Evolutionary conservation across 2,888 invertebrate species (phyloP).

Genomic region (Trachelus troglodyta): DNA sequence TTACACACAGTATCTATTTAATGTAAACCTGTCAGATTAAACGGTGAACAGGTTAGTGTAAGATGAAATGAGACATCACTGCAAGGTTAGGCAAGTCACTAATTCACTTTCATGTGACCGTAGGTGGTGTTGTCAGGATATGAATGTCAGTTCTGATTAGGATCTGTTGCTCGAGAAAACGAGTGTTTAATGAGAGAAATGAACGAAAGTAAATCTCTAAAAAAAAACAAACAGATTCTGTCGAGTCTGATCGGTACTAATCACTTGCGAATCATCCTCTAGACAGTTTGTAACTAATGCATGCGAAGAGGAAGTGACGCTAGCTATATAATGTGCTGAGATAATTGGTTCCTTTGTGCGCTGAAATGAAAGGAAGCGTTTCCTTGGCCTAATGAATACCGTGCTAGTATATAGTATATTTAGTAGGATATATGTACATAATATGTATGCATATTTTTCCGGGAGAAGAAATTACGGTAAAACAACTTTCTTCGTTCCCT

Average conservation of each 20-base stretch:
- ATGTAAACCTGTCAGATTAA: background rate
- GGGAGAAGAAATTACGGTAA: conserved; percentile 6
- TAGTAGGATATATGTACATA: background rate
- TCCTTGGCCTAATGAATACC: background rate
- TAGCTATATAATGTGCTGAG: background rate
- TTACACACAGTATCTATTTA: background rate
- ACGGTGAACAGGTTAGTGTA: background rate
- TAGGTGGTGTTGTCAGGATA: background rate
- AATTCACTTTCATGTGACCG: background rate
- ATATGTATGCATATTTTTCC: background rate
- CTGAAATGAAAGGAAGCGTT: background rate
- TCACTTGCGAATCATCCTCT: background rate
- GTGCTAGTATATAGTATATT: background rate
- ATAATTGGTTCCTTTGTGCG: background rate
- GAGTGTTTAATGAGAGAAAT: background rate
- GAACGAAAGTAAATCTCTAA: background rate
- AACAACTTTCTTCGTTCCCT: conserved; percentile 26
- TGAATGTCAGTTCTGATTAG: background rate
- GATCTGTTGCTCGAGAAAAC: background rate
- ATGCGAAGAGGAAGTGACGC: background rate
- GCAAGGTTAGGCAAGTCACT: background rate
- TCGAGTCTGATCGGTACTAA: background rate
- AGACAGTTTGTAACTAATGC: background rate
- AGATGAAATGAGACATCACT: background rate
- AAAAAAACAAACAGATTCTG: background rate